Percentiles rank a stretch among this genome's conserved stretches.
These are phyloP conservation scores for Atrichornis clamosus DNA, from an alignment of 2,113 vertebrate species.

Conservation along the genomic window DNA sequence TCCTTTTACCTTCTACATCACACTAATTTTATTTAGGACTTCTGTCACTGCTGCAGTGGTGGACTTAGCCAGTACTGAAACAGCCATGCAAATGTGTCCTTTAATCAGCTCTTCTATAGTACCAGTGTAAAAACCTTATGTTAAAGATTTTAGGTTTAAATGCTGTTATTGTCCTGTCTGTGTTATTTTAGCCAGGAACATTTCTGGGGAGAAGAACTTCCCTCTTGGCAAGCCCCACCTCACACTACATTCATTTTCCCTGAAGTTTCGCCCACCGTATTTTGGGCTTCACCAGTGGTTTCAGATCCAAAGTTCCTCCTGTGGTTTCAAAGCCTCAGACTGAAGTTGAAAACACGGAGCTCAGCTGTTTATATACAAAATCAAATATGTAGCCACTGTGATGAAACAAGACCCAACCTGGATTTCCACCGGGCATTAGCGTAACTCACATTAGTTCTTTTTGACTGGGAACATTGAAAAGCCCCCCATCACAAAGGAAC, in stretches of 20 bases:
- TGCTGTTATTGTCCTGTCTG: not conserved
- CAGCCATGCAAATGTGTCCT: not conserved
- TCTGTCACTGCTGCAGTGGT: not conserved
- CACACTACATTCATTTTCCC: constrained; percentile 5
- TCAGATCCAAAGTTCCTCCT: constrained; percentile 9
- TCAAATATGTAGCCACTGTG: not conserved
- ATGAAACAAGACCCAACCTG: constrained; percentile 22
- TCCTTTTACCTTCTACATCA: not conserved
- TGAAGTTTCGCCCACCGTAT: not conserved
- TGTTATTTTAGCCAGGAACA: not conserved
- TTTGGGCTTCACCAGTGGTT: not conserved
- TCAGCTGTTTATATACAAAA: constrained; percentile 46
- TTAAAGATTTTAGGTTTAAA: constrained; percentile 5
- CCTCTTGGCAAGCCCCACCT: not conserved
- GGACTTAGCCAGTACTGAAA: not conserved
- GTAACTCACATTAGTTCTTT: not conserved
- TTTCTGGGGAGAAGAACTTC: constrained; percentile 1
- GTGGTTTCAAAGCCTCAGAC: constrained; percentile 31
- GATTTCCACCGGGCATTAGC: not conserved
- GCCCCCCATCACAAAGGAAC: not conserved
- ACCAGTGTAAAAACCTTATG: not conserved
- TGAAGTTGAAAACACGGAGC: not conserved
- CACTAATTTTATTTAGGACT: not conserved
- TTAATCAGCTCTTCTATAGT: not conserved
- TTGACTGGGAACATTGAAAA: not conserved